These are phyloP conservation scores for Panopea generosa DNA, from an alignment of 2,888 invertebrate genomes.

Conservation along the genomic window DNA sequence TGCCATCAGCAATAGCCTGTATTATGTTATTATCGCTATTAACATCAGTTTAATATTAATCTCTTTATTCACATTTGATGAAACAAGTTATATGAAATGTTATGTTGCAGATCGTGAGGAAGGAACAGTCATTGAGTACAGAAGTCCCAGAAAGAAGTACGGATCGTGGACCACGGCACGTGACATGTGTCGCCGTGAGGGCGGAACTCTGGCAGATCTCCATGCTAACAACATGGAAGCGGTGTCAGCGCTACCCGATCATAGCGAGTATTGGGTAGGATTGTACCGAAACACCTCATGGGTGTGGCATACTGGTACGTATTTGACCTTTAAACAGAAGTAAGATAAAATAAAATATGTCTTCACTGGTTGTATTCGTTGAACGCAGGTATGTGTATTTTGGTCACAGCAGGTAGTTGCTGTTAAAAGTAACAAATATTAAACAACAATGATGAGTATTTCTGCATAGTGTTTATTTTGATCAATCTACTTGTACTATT, in stretches of 20 bases:
- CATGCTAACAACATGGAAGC: constrained; percentile 61
- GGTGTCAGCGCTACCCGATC: constrained; percentile 56
- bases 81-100: no score
- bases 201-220: constrained; percentile 60
- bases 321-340: no score
- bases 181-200: constrained; percentile 44
- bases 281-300: constrained; percentile 61
- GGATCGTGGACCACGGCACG: constrained; percentile 54
- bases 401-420: no score
- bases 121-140: constrained; percentile 48
- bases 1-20: no score
- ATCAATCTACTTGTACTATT: no score
- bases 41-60: no score
- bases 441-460: no score
- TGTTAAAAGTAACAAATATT: no score
- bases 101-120: constrained; percentile 26
- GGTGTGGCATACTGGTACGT: constrained; percentile 58
- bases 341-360: neutral
- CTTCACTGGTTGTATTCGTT: neutral
- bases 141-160: constrained; percentile 44
- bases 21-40: no score
- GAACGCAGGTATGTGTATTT: neutral
- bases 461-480: no score
- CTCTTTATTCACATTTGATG: no score
- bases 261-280: constrained; percentile 64